Base-by-base conservation (phyloP, 2,113 vertebrate genomes). In the Oryzias melastigma region DNA sequence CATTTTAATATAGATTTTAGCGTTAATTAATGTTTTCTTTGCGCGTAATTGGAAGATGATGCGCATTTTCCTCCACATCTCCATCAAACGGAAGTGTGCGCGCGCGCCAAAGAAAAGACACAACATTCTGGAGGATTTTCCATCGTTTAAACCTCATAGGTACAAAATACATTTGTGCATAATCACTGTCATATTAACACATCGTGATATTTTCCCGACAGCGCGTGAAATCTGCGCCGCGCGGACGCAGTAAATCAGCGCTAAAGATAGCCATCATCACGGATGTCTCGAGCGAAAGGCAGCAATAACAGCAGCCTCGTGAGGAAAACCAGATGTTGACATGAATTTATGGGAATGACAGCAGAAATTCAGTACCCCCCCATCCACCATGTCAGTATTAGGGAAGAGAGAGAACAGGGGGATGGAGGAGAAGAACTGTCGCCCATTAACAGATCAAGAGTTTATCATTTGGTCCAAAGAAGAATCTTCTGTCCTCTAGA, bases 271-370 rank as follows among this genome's bases (percentile, higher is more conserved):
- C 27, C 63, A 52, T 82, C 74, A 76, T 27, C 71, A 59, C 22
- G 50, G 65, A 60, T 57, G 43, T 58, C 16, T 41, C 19, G 14
- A 41, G 17, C 18, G 41, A 35, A 61, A 43, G 47, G 20, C 3
- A 65, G 17, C 47, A 44, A 40, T 50, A 77, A 82, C 54, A 43
- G 5, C 57, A 44, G 4, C 17, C 17, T 41, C 14, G 22, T 62
- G 55, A 27, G 29, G 19, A 45, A 65, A 69, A 67, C 14, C 65
- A 78, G 58, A 77, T 80, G 71, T 75, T 44, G 52, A 22, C 43
- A 22, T 57, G 17, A 43, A 54, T 47, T 46, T 25, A 68, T 16
- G 42, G 53, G 54, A 62, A 63, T 35, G 53, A 56, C 48, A 60
- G 14, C 20, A 42, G 46, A 1, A 65, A 67, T 7, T 3, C 40